Evolutionary conservation across 1,140 invertebrate genomes (phyloP).

Genomic region (Macrobrachium nipponense): DNA sequence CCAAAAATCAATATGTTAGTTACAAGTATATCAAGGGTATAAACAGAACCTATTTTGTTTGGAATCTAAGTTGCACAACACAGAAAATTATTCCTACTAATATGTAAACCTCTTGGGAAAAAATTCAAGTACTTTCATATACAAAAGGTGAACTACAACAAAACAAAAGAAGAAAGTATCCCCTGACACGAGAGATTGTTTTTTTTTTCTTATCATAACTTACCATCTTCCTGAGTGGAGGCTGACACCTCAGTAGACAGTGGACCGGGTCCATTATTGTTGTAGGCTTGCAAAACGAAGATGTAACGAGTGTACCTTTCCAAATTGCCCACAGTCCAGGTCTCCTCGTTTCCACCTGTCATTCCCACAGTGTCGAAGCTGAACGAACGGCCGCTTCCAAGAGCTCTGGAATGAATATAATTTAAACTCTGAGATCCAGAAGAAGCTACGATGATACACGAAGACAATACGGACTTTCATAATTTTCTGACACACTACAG

Average conservation of each 20-base stretch:
- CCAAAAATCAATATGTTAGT: too few relatives aligned
- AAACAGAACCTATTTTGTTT: too few relatives aligned
- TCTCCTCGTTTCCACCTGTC: conserved; percentile 33
- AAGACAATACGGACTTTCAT: too few relatives aligned
- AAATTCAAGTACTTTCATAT: too few relatives aligned
- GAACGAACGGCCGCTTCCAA: conserved; percentile 38
- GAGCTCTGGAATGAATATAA: background rate
- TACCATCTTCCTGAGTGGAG: conserved; percentile 83
- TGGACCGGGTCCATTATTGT: conserved; percentile 75
- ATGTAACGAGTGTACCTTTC: conserved; percentile 68
- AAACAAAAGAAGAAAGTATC: too few relatives aligned
- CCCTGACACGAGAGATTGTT: too few relatives aligned
- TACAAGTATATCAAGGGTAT: too few relatives aligned
- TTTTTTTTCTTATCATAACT: background rate
- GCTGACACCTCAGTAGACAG: conserved; percentile 79
- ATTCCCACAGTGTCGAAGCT: conserved; percentile 50
- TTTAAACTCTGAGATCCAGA: background rate
- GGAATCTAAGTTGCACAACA: too few relatives aligned
- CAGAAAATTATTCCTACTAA: too few relatives aligned
- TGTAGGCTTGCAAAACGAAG: conserved; percentile 69
- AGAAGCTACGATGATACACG: background rate
- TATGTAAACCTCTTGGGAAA: too few relatives aligned
- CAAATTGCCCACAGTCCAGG: conserved; percentile 64
- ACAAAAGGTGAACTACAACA: too few relatives aligned
- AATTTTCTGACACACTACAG: too few relatives aligned